Conservation (phyloP, 2,113 vertebrate species). For the Rhinolophus sinicus region DNA sequence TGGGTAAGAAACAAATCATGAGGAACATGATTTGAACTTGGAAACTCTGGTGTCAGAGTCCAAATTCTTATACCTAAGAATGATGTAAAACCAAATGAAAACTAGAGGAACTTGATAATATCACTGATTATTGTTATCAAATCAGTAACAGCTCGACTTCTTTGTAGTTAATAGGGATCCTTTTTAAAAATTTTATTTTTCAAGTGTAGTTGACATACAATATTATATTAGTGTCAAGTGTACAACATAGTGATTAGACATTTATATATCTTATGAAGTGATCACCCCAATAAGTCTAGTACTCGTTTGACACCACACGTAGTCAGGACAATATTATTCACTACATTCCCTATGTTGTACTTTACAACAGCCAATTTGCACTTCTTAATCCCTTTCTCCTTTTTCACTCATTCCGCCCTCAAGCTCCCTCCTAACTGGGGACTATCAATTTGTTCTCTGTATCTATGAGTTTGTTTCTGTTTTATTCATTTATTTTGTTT, state of each 20-base stretch:
- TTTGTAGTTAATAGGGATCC: not conserved
- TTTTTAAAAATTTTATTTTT: not conserved
- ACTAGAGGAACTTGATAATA: not conserved
- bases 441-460: not conserved
- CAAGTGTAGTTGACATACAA: not conserved
- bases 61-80: not conserved
- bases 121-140: not conserved
- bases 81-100: not conserved
- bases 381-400: not conserved
- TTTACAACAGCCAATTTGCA: not conserved
- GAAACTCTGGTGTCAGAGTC: not conserved
- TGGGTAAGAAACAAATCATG: not conserved
- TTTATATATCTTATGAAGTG: not conserved
- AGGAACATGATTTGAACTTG: not conserved
- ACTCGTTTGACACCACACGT: not conserved
- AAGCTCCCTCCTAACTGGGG: not conserved
- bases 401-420: not conserved
- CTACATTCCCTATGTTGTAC: not conserved
- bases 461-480: not conserved
- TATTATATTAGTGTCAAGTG: not conserved
- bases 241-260: not conserved
- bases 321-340: not conserved
- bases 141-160: not conserved
- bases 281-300: not conserved
- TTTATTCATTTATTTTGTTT: not conserved